A percentile compares a stretch with the other conserved stretches of the same genome.
These are phyloP conservation scores for Acanthurus tractus DNA, from an alignment of 2,797 vertebrate genomes.

Conservation along the genomic window DNA sequence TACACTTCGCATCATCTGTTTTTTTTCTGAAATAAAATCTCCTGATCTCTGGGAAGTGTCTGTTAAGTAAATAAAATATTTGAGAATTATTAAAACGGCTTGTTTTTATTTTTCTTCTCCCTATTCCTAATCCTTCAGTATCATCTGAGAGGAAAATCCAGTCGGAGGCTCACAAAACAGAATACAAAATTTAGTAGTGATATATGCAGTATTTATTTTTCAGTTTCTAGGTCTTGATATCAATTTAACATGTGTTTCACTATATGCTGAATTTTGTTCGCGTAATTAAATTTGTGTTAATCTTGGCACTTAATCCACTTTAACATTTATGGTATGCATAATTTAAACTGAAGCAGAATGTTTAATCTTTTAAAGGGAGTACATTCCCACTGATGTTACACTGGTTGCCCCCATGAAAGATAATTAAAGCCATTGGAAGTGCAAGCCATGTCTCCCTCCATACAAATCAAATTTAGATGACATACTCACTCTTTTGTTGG, in stretches of 20 bases:
- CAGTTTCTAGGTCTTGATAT: conserved; percentile 6
- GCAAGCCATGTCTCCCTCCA: conserved; percentile 54
- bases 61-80: no score
- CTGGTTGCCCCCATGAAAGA: conserved; percentile 48
- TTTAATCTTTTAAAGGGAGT: conserved; percentile 42
- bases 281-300: conserved; percentile 57
- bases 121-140: no score
- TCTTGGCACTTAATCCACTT: conserved; percentile 51
- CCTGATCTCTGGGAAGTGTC: no score
- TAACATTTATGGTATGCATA: conserved; percentile 54
- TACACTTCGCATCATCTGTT: no score
- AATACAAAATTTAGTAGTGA: conserved; percentile 19
- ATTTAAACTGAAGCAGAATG: conserved; percentile 49
- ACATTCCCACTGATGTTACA: conserved; percentile 34
- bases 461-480: conserved; percentile 66
- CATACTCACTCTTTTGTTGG: conserved; percentile 51
- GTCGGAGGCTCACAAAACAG: conserved; percentile 1
- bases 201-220: conserved; percentile 1
- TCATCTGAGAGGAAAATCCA: neutral
- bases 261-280: conserved; percentile 4
- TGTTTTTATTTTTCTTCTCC: no score
- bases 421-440: conserved; percentile 56
- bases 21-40: no score
- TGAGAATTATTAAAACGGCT: no score
- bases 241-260: conserved; percentile 15